Evolutionary conservation across 2,797 vertebrate genomes (phyloP).

Genomic region (Carcharodon carcharias): DNA sequence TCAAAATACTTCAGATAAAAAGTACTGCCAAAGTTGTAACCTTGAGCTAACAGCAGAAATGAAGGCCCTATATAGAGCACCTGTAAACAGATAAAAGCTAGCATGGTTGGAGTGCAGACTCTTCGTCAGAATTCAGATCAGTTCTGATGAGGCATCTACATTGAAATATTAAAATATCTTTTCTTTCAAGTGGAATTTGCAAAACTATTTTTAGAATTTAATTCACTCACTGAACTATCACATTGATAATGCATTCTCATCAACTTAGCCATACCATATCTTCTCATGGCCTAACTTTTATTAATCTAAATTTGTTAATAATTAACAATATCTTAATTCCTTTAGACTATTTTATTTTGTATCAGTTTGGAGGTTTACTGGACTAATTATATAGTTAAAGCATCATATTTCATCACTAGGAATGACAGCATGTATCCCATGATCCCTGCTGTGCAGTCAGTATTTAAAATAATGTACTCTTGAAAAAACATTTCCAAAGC

Average conservation of each 20-base stretch:
- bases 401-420: not conserved
- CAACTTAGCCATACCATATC: not conserved
- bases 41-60: not conserved
- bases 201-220: not conserved
- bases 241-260: not conserved
- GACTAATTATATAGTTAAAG: not conserved
- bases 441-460: not conserved
- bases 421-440: not conserved
- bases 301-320: not conserved
- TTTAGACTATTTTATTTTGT: not conserved
- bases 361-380: not conserved
- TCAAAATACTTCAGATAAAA: not conserved
- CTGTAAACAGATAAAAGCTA: not conserved
- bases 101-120: not conserved
- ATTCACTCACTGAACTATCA: not conserved
- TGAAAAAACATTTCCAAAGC: not conserved
- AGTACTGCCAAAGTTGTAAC: not conserved
- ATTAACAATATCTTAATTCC: not conserved
- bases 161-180: too few species aligned
- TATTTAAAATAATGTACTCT: not conserved
- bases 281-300: not conserved
- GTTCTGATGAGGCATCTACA: not conserved
- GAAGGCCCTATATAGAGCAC: not conserved
- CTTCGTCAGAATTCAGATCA: not conserved
- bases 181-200: not conserved